These are phyloP conservation scores for Lydus trimaculatus DNA, from an alignment of 2,888 invertebrate species.

Conservation along the genomic window DNA sequence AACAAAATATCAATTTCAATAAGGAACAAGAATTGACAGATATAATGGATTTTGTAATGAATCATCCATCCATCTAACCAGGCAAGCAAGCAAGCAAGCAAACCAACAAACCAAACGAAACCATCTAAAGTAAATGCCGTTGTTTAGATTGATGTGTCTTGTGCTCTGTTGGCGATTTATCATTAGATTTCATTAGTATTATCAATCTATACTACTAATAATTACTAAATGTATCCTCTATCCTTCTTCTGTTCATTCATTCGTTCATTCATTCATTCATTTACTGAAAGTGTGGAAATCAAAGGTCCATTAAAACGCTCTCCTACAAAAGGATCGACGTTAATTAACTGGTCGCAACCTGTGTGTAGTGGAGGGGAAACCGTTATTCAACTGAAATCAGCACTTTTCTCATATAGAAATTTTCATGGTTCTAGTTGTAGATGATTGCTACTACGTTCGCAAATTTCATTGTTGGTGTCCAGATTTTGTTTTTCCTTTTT, in stretches of 20 bases:
- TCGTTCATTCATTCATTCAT: neutral
- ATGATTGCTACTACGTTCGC: neutral
- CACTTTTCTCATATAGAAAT: neutral
- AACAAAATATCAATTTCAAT: conserved; percentile 37
- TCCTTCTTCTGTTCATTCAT: neutral
- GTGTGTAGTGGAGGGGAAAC: neutral
- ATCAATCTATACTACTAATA: conserved; percentile 39
- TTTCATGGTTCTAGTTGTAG: neutral
- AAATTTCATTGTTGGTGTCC: neutral
- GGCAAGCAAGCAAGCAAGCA: conserved; percentile 15
- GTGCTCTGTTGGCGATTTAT: conserved; percentile 37
- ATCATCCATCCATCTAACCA: conserved; percentile 34
- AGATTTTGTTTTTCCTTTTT: neutral
- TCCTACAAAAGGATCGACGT: neutral
- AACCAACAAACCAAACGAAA: neutral
- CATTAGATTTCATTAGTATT: conserved; percentile 41
- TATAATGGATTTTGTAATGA: conserved; percentile 43
- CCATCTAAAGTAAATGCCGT: conserved; percentile 16
- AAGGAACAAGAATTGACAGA: conserved; percentile 39
- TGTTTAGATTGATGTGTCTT: conserved; percentile 42
- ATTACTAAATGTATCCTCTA: conserved; percentile 19
- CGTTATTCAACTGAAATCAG: neutral
- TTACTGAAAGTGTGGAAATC: neutral
- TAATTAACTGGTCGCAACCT: conserved; percentile 9
- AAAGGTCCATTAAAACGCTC: conserved; percentile 1